These are phyloP conservation scores for Drosophila burlai DNA, from an alignment of 1,140 invertebrate genomes.

Conservation along the genomic window DNA sequence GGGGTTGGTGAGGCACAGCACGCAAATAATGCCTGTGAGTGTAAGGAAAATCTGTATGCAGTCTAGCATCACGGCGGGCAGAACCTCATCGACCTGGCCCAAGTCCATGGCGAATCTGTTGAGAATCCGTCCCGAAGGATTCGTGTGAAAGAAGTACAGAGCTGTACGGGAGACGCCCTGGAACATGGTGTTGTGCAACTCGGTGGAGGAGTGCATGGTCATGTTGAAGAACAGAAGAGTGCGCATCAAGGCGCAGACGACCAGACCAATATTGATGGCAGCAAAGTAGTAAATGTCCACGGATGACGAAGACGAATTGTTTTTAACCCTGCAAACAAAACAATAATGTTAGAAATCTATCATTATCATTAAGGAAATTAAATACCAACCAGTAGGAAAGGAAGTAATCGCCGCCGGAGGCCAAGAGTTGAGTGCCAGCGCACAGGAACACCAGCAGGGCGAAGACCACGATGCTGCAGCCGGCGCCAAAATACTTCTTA, in stretches of 20 bases:
- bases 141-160: slow-evolving; percentile 93
- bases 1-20: slow-evolving; percentile 91
- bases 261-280: slow-evolving; percentile 87
- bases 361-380: background rate
- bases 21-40: slow-evolving; percentile 90
- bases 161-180: slow-evolving; percentile 85
- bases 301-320: slow-evolving; percentile 33
- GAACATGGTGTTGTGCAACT: slow-evolving; percentile 76
- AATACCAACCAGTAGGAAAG: slow-evolving; percentile 87
- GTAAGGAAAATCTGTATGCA: slow-evolving; percentile 91
- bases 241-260: slow-evolving; percentile 87
- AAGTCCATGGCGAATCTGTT: slow-evolving; percentile 93
- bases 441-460: slow-evolving; percentile 83
- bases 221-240: slow-evolving; percentile 89
- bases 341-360: background rate
- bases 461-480: slow-evolving; percentile 86
- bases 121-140: slow-evolving; percentile 90
- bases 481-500: slow-evolving; percentile 87
- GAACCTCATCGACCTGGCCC: slow-evolving; percentile 85
- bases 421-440: slow-evolving; percentile 87
- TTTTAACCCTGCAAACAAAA: slow-evolving; percentile 85
- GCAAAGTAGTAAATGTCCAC: slow-evolving; percentile 85
- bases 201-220: slow-evolving; percentile 90
- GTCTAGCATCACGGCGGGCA: slow-evolving; percentile 88
- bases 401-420: slow-evolving; percentile 89